Base-by-base conservation (phyloP, 30 jellyfish, hydroid and myxozoan species). In the Turritopsis rubra region DNA sequence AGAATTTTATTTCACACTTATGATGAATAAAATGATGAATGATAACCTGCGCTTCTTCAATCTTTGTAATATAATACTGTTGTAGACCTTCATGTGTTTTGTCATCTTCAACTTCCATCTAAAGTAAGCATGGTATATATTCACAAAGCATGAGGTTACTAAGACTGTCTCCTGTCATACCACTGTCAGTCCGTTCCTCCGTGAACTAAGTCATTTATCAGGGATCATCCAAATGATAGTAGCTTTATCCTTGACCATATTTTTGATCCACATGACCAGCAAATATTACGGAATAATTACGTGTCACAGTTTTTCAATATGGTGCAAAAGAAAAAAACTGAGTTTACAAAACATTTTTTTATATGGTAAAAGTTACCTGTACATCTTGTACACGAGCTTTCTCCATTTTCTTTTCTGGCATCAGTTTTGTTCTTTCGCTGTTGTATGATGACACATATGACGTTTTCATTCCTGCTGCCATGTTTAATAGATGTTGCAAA, bases 31-130 rank as follows among this genome's bases (percentile, higher is more conserved):
- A 41, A 41, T 41, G 60, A 13, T 13, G 60, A 41, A 41, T 7
- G 21, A 79, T 8, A 70, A 87, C 97, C 91, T 91, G 96, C 25
- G 91, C 28, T 65, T 91, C 95, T 81, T 91, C 97, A 27, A 91
- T 91, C 84, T 91, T 91, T 25, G 97, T 91, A 21, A 86, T 72
- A 81, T 91, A 91, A 76, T 91, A 91, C 77, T 86, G 96, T 52
- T 91, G 96, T 22, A 91, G 76, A 21, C 97, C 97, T 75, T 87
- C 87, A 71, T 91, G 96, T 26, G 75, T 81, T 22, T 85, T 79
- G 17, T 84, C 73, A 52, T 91, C 95, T 54, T 91, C 97, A 28
- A 91, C 97, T 70, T 91, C 97, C 97, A 91, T 91, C 97, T 91
- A 81, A 60, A 83, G 54, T 23, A 52, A 53, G 28, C 53, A 72